Evolutionary conservation across 2,888 invertebrate genomes (phyloP), one percentile per base, ranked within the genome.

Genomic region (Platynereis dumerilii): DNA sequence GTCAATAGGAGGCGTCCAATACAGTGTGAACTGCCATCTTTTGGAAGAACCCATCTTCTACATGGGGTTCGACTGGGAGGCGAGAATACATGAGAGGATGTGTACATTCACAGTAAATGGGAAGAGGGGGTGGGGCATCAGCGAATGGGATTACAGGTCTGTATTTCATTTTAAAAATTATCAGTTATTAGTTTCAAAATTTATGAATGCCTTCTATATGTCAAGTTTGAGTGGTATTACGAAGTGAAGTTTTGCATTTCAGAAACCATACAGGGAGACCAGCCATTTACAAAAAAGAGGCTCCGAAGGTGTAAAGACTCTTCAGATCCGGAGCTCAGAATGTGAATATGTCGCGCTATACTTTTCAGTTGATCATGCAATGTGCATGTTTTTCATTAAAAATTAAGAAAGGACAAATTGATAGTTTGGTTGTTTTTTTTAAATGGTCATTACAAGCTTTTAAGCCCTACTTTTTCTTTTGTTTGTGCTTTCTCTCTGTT

Each of bases 131-230:
- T 80, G 79, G 76, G 82, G 82, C 26, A 77, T 82, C 60, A 82
- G 81, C 69, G 81, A 82, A 66, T 81, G 80, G 80, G 79, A 80
- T 61, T 82, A 80, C 69, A 62, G 65, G 69, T 69, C 55, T 54
- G 54, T 17, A 55, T 48, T 48, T n/a, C 48, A 48, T 34, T 12
- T 7, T 34, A 34, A 34, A n/a, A 5, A 5, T 34, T 12, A 34
- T 34, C 34, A 55, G 12, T 20, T 55, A 24, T 2, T 22, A 55
- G 24, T 20, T 52, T n/a, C 24, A n/a, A n/a, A n/a, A n/a, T n/a
- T n/a, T n/a, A n/a, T 44, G 17, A n/a, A n/a, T n/a, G n/a, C n/a
- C n/a, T n/a, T n/a, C n/a, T n/a, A n/a, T n/a, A 12, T 42, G 17
- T 17, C n/a, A 48, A 2, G 48, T 48, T n/a, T n/a, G n/a, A 42